Conservation (phyloP, 2,797 vertebrate genomes). For the Anomalospiza imberbis region DNA sequence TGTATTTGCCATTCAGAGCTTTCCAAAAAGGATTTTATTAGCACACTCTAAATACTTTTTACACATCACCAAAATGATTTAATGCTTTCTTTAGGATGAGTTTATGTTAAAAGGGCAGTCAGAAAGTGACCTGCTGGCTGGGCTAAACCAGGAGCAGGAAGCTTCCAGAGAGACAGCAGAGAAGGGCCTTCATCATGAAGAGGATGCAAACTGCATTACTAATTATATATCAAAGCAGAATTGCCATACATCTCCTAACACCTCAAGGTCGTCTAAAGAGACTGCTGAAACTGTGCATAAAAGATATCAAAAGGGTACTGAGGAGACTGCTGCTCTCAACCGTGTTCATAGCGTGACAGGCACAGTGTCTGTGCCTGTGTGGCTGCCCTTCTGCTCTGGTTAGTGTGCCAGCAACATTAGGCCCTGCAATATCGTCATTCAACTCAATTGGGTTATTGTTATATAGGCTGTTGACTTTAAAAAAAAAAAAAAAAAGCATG, state of each 20-base stretch:
- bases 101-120: not conserved
- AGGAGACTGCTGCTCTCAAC: not conserved
- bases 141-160: not conserved
- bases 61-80: not conserved
- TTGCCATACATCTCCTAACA: not conserved
- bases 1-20: not conserved
- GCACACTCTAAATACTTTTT: not conserved
- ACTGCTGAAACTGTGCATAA: not conserved
- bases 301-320: not conserved
- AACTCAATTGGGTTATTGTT: not conserved
- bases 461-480: not conserved
- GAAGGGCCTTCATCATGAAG: not conserved
- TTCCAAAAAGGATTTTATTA: not conserved
- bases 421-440: not conserved
- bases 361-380: fast-evolving
- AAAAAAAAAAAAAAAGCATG: not conserved
- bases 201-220: not conserved
- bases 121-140: not conserved
- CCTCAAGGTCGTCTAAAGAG: not conserved
- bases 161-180: not conserved
- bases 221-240: not conserved
- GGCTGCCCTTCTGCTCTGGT: not conserved
- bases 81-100: not conserved
- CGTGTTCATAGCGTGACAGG: fast-evolving
- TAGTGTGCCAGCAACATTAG: not conserved